Evolutionary conservation across 2,888 invertebrate species (phyloP).

Genomic region (Miltochrista miniata): DNA sequence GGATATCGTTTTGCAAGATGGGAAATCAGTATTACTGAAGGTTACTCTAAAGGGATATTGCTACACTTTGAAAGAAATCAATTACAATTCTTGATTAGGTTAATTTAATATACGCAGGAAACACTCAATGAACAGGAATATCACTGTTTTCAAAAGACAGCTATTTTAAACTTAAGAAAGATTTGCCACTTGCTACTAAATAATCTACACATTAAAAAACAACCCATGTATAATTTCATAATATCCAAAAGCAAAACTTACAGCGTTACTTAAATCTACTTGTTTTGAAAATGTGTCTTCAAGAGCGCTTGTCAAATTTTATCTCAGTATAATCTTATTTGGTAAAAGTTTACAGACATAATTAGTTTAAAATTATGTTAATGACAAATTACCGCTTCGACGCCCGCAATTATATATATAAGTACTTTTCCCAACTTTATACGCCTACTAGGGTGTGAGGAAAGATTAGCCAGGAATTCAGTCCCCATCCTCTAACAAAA

Average conservation of each 20-base stretch:
- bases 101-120: slow-evolving; percentile 29
- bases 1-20: slow-evolving; percentile 41
- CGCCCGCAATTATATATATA: slow-evolving; percentile 26
- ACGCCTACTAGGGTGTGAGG: slow-evolving; percentile 25
- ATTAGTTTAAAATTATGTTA: too few relatives aligned
- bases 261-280: too few relatives aligned
- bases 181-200: too few relatives aligned
- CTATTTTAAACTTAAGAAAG: too few relatives aligned
- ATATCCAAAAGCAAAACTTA: too few relatives aligned
- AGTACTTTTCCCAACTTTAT: slow-evolving; percentile 28
- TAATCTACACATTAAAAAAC: too few relatives aligned
- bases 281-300: too few relatives aligned
- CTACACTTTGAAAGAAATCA: slow-evolving; percentile 30
- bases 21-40: slow-evolving; percentile 40
- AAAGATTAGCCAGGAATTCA: slow-evolving; percentile 39
- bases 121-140: slow-evolving; percentile 4
- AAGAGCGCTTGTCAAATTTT: too few relatives aligned
- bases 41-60: slow-evolving; percentile 38
- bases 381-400: slow-evolving; percentile 19
- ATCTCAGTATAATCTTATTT: too few relatives aligned
- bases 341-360: neutral
- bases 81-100: slow-evolving; percentile 26
- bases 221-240: too few relatives aligned
- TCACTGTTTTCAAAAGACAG: too few relatives aligned
- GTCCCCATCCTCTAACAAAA: slow-evolving; percentile 29